A percentile compares a stretch with the other conserved stretches of the same genome.
phyloP scores from a whole-genome alignment of 2,888 invertebrate genomes.

The Tromatobia lineatoria region DNA sequence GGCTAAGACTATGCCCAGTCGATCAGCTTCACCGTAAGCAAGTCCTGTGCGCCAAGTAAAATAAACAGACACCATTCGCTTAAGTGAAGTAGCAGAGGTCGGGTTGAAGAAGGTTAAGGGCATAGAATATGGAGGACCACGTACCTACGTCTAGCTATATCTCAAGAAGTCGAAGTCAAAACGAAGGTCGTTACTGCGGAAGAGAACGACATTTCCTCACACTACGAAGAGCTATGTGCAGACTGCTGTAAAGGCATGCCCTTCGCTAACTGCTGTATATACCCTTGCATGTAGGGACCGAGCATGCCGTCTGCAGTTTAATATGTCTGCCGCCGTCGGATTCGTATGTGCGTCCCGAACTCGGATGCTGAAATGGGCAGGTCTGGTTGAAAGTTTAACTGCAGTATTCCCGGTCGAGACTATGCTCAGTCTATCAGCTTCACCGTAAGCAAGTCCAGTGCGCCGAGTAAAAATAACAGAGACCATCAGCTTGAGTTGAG shows the following conservation, averaged over 20 bases:
- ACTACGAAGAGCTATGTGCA: not conserved
- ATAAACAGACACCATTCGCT: not conserved
- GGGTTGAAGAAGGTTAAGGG: slow-evolving; percentile 20
- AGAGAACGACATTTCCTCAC: slow-evolving; percentile 21
- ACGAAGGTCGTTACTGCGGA: slow-evolving; percentile 7
- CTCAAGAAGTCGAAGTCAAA: slow-evolving; percentile 26
- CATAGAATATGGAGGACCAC: slow-evolving; percentile 24
- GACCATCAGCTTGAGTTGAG: not conserved
- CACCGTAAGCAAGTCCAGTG: not conserved
- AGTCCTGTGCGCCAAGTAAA: not conserved
- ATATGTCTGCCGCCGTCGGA: not conserved
- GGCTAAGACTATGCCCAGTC: not conserved
- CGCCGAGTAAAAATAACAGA: not conserved
- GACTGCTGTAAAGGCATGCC: not conserved
- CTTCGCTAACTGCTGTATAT: too few relatives aligned
- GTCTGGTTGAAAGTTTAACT: not conserved
- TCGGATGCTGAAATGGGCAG: not conserved
- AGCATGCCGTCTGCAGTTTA: not conserved
- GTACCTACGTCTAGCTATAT: slow-evolving; percentile 11
- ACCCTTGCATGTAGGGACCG: not conserved
- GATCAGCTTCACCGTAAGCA: slow-evolving; percentile 8
- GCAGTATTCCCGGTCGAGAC: not conserved
- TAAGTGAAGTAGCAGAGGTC: not conserved
- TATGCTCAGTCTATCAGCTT: not conserved
- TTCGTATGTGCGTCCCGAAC: not conserved